These are phyloP conservation scores for Caradrina clavipalpis DNA, from an alignment of 2,888 invertebrate genomes.

Conservation along the genomic window DNA sequence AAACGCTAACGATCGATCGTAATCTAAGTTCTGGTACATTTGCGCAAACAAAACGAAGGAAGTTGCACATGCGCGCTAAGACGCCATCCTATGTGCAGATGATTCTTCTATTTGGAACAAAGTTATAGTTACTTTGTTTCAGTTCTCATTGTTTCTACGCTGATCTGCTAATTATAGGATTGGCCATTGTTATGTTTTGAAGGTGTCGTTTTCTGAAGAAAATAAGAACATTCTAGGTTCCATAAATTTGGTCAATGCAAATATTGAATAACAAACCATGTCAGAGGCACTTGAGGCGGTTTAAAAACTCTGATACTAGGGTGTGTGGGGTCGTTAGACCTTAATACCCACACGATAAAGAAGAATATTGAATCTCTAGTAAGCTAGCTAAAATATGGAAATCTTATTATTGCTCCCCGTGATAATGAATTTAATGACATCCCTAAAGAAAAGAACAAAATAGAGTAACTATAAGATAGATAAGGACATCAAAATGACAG, in stretches of 20 bases:
- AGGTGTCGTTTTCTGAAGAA: neutral
- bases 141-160: constrained; percentile 42
- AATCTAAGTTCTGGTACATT: constrained; percentile 73
- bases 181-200: constrained; percentile 7
- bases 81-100: constrained; percentile 53
- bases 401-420: too few relatives aligned
- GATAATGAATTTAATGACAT: too few relatives aligned
- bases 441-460: too few relatives aligned
- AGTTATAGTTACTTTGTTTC: constrained; percentile 44
- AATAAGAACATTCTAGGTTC: neutral
- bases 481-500: constrained; percentile 10
- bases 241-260: neutral
- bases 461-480: constrained; percentile 4
- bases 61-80: constrained; percentile 72
- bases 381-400: too few relatives aligned
- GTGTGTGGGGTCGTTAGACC: too few relatives aligned
- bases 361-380: too few relatives aligned
- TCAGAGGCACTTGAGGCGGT: too few relatives aligned
- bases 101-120: constrained; percentile 53
- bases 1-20: constrained; percentile 64
- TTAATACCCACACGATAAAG: too few relatives aligned
- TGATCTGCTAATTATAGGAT: constrained; percentile 19
- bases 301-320: too few relatives aligned
- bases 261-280: too few relatives aligned
- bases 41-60: constrained; percentile 75